These are phyloP conservation scores for Agapornis roseicollis DNA, from an alignment of 2,113 vertebrate genomes.

Conservation along the genomic window DNA sequence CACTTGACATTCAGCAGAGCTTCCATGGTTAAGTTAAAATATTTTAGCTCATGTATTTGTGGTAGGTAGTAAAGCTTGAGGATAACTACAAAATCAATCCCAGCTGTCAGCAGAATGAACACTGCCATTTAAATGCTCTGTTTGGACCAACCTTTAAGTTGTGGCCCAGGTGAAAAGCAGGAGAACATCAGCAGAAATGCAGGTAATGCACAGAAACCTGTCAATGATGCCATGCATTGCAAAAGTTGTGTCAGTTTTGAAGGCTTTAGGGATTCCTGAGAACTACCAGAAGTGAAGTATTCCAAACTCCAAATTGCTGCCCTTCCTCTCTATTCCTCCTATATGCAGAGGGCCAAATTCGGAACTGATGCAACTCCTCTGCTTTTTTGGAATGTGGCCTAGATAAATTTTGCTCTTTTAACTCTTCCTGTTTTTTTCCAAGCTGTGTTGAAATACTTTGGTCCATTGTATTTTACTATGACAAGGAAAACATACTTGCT, in stretches of 20 bases:
- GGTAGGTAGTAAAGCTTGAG: neutral
- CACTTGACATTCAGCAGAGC: neutral
- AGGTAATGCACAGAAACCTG: neutral
- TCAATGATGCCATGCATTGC: neutral
- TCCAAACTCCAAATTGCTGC: neutral
- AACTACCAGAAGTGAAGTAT: neutral
- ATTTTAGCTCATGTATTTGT: neutral
- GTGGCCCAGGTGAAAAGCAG: neutral
- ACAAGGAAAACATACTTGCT: slow-evolving; percentile 5
- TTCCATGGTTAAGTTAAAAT: neutral
- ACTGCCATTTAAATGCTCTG: neutral
- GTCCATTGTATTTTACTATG: neutral
- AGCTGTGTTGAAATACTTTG: neutral
- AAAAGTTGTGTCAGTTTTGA: neutral
- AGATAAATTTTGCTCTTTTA: neutral
- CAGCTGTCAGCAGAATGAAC: neutral
- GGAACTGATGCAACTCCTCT: neutral
- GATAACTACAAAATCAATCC: neutral
- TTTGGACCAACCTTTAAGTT: neutral
- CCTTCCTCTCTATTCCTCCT: neutral
- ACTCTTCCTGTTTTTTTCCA: slow-evolving; percentile 61
- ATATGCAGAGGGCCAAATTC: neutral
- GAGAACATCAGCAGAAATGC: neutral
- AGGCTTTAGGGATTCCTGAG: neutral
- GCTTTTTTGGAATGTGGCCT: neutral